These are phyloP conservation scores for Apogon hyalosoma DNA, from an alignment of 2,797 vertebrate species.

Conservation along the genomic window DNA sequence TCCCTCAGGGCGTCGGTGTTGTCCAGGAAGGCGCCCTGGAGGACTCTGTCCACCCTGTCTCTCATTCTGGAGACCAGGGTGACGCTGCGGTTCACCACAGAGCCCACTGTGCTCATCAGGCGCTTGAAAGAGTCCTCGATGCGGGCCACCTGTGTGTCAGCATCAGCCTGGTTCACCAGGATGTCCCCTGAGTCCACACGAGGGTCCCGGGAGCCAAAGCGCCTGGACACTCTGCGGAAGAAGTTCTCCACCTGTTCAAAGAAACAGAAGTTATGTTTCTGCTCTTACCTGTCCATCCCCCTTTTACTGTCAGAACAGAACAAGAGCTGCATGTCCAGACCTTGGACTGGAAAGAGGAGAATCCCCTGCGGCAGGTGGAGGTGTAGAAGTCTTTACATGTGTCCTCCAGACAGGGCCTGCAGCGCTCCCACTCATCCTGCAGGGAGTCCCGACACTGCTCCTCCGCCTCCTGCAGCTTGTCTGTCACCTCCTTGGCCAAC, in stretches of 20 bases:
- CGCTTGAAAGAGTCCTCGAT: slow-evolving; percentile 87
- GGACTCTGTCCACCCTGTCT: slow-evolving; percentile 84
- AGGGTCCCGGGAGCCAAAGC: slow-evolving; percentile 77
- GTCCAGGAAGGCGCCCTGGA: slow-evolving; percentile 86
- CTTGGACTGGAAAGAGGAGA: slow-evolving; percentile 84
- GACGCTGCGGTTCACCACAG: slow-evolving; percentile 85
- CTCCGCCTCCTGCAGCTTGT: slow-evolving; percentile 89
- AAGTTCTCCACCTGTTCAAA: slow-evolving; percentile 86
- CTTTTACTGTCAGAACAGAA: no score
- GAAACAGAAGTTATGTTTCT: not conserved
- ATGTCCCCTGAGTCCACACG: slow-evolving; percentile 62
- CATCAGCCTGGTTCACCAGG: slow-evolving; percentile 73
- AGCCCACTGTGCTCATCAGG: slow-evolving; percentile 77
- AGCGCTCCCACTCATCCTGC: slow-evolving; percentile 88
- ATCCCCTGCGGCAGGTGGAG: slow-evolving; percentile 84
- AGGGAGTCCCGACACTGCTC: slow-evolving; percentile 86
- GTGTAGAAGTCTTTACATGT: slow-evolving; percentile 88
- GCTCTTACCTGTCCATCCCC: no score
- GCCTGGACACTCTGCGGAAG: slow-evolving; percentile 85
- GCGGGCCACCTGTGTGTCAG: slow-evolving; percentile 79
- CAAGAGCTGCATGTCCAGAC: slow-evolving; percentile 72
- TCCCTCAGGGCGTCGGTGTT: slow-evolving; percentile 42
- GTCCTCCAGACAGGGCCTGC: slow-evolving; percentile 89
- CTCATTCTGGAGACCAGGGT: slow-evolving; percentile 86
- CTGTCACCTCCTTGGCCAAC: slow-evolving; percentile 88